Conservation (phyloP, 2,113 vertebrate genomes). For the Eudorcas thomsonii region DNA sequence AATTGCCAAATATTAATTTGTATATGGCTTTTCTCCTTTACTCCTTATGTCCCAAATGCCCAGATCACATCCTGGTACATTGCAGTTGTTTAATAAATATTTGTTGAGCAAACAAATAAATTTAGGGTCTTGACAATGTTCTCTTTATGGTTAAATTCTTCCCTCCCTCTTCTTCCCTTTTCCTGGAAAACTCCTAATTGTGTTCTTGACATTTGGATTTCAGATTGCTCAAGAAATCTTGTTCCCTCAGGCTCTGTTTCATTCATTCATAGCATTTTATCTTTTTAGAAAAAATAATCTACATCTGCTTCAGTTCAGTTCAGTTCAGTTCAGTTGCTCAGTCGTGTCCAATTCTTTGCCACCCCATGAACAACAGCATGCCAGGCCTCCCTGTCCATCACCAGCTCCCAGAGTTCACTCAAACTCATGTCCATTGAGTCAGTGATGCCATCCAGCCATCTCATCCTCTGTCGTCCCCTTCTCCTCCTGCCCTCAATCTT, state of each 20-base stretch:
- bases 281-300: neutral
- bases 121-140: neutral
- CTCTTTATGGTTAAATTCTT: neutral
- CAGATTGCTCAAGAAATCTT: neutral
- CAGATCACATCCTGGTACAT: neutral
- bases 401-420: neutral
- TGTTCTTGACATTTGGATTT: neutral
- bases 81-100: neutral
- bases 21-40: neutral
- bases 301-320: neutral
- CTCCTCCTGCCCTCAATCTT: neutral
- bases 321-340: neutral
- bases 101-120: neutral
- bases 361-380: fast-evolving
- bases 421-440: neutral
- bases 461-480: neutral
- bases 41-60: neutral
- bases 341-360: fast-evolving
- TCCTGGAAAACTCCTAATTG: neutral
- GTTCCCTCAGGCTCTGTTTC: neutral
- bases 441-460: neutral
- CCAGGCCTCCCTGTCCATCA: neutral
- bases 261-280: neutral
- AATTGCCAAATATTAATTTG: neutral
- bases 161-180: neutral